phyloP scores from a whole-genome alignment of 2,797 vertebrate genomes.

The Parauchenoglanis ngamensis region DNA sequence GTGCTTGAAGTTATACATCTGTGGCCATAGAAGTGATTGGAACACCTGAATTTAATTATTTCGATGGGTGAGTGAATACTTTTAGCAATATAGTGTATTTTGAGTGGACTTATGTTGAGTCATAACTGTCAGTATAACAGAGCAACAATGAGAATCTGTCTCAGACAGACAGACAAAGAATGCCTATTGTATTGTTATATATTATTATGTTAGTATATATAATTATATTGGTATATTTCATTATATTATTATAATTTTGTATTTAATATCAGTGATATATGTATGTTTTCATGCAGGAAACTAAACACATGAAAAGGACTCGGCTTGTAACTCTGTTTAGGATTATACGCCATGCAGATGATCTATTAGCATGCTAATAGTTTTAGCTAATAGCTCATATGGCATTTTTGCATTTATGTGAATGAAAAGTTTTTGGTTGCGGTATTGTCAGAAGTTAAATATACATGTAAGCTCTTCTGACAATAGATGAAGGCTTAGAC shows the following conservation, averaged over 20 bases:
- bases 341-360: neutral
- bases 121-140: neutral
- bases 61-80: no score
- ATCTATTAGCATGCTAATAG: neutral
- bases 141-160: constrained; percentile 5
- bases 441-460: neutral
- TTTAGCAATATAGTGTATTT: neutral
- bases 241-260: no score
- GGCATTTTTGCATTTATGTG: neutral
- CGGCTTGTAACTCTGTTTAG: neutral
- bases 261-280: neutral
- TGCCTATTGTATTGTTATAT: neutral
- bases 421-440: neutral
- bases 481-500: neutral
- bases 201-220: neutral
- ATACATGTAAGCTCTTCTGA: neutral
- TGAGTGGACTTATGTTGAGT: constrained; percentile 7
- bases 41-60: no score
- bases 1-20: no score
- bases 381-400: neutral
- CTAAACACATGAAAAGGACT: neutral
- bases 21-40: no score
- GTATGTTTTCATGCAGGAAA: neutral
- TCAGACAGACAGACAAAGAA: neutral
- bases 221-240: neutral